phyloP scores from a whole-genome alignment of 92 coral and sea anemone species.

The Parazoanthus atlanticus region DNA sequence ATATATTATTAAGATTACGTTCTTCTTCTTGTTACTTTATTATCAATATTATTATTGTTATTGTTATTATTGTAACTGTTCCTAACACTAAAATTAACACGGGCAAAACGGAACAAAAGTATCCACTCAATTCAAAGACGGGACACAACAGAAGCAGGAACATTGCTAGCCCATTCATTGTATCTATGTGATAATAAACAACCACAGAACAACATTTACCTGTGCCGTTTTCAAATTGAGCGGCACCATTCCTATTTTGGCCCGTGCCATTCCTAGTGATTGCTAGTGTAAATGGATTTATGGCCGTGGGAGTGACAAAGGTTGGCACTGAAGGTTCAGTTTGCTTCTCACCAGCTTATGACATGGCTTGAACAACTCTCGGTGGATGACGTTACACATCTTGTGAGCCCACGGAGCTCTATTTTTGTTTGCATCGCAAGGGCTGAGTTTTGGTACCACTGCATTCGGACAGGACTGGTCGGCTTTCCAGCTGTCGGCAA shows the following conservation, averaged over 20 bases:
- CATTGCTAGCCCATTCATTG: background rate
- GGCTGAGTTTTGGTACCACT: constrained; percentile 57
- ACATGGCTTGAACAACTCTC: constrained; percentile 81
- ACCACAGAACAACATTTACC: constrained; percentile 19
- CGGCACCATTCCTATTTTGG: constrained; percentile 42
- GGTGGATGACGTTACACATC: constrained; percentile 87
- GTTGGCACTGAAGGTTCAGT: constrained; percentile 11
- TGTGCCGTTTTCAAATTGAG: constrained; percentile 40
- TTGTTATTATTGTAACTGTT: no score
- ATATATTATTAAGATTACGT: no score
- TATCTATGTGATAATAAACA: constrained; percentile 17
- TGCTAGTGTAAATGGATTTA: constrained; percentile 42
- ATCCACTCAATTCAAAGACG: constrained; percentile 36
- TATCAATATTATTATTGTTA: no score
- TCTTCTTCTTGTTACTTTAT: no score
- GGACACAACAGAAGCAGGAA: background rate
- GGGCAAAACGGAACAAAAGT: constrained; percentile 19
- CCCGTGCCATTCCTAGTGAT: constrained; percentile 27
- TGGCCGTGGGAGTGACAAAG: constrained; percentile 30
- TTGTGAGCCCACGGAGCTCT: constrained; percentile 95
- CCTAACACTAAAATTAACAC: background rate
- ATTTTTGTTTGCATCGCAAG: constrained; percentile 79
- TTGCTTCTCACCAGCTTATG: constrained; percentile 73
- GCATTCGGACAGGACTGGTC: constrained; percentile 89
- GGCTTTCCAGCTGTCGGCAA: constrained; percentile 92